Conservation (phyloP, 2,797 vertebrate species). For the Anguilla megastoma region DNA sequence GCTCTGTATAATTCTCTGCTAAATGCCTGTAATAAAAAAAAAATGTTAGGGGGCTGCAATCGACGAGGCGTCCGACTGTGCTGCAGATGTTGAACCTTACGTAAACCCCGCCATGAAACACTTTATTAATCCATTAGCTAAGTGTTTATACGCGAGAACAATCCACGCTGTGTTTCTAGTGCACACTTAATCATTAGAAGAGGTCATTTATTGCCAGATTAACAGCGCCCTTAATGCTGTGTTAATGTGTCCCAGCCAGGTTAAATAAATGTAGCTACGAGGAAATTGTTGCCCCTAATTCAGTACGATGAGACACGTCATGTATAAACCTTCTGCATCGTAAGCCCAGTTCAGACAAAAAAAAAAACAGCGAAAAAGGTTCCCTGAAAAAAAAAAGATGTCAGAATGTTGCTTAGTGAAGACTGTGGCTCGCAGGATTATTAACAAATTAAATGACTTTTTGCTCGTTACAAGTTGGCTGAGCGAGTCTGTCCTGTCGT, state of each 20-base stretch:
- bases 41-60: slow-evolving; percentile 46
- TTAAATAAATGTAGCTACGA: slow-evolving; percentile 61
- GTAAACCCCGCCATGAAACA: slow-evolving; percentile 55
- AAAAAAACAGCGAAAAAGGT: no score
- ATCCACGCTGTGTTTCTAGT: slow-evolving; percentile 53
- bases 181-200: slow-evolving; percentile 57
- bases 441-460: neutral
- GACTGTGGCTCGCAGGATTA: neutral
- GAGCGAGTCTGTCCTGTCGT: neutral
- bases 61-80: slow-evolving; percentile 41
- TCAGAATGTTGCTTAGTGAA: no score
- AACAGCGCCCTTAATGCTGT: slow-evolving; percentile 54
- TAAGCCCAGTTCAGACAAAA: no score
- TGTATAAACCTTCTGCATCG: slow-evolving; percentile 40
- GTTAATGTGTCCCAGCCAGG: slow-evolving; percentile 67
- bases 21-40: neutral
- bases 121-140: slow-evolving; percentile 64
- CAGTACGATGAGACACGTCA: slow-evolving; percentile 50
- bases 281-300: slow-evolving; percentile 65
- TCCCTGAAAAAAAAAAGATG: no score
- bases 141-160: slow-evolving; percentile 58
- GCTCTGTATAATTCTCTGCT: neutral
- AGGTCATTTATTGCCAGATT: slow-evolving; percentile 56
- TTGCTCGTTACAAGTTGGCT: no score
- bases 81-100: slow-evolving; percentile 55